Percentiles rank a stretch among this genome's conserved stretches.
Conservation (phyloP, 2,888 invertebrate genomes). For the Eupeodes luniger region DNA sequence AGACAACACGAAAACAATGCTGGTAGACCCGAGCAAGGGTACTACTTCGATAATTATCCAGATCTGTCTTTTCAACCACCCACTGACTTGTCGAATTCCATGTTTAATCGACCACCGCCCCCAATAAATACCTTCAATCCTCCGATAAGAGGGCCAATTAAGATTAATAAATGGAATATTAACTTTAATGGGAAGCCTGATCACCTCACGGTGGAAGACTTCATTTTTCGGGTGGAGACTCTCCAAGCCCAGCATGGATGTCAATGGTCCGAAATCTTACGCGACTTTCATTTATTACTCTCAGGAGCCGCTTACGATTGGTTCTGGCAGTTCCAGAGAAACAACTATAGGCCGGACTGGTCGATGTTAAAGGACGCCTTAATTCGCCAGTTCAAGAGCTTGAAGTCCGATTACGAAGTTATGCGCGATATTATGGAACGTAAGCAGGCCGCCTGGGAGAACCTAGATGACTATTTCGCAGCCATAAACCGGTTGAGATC, state of each 20-base stretch:
- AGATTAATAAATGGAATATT: neutral
- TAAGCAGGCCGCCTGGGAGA: neutral
- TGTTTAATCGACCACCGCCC: neutral
- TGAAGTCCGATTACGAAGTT: neutral
- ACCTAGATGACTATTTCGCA: neutral
- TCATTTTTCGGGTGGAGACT: neutral
- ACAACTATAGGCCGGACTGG: neutral
- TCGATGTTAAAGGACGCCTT: neutral
- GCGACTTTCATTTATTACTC: neutral
- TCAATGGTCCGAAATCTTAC: neutral
- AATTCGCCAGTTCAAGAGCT: neutral
- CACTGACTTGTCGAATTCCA: neutral
- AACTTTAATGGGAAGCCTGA: neutral
- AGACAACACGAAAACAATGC: neutral
- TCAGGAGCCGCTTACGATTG: neutral
- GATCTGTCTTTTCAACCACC: neutral
- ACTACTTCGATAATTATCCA: neutral
- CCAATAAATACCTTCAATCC: neutral
- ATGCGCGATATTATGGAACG: neutral
- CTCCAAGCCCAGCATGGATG: neutral
- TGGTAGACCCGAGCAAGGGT: neutral
- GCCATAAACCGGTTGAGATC: neutral
- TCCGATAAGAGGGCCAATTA: neutral
- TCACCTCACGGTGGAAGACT: neutral
- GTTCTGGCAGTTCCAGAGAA: neutral